Percentiles rank a stretch among this genome's conserved stretches.
Evolutionary conservation across 2,888 invertebrate species (phyloP).

Genomic region (Agrochola circellaris): DNA sequence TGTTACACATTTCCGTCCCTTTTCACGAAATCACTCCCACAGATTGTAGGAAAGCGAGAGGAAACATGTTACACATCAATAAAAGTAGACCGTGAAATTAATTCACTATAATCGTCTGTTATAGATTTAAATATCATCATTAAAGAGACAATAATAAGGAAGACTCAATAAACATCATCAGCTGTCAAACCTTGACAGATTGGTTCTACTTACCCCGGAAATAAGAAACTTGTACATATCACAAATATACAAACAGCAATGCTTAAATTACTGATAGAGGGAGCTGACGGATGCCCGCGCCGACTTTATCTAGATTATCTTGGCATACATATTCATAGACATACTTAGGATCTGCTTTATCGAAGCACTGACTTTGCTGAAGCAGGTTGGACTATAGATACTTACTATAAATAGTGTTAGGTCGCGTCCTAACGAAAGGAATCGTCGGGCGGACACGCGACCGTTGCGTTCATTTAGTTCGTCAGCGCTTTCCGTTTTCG

Average conservation of each 20-base stretch:
- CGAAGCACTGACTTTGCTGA: neutral
- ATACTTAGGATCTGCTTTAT: constrained; percentile 33
- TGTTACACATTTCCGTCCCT: too few species aligned
- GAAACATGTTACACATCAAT: too few species aligned
- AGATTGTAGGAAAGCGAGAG: too few species aligned
- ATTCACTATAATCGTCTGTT: neutral
- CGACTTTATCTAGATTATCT: constrained; percentile 49
- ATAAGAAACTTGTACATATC: constrained; percentile 24
- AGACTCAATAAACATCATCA: neutral
- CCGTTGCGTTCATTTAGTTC: too few species aligned
- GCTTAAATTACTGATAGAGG: constrained; percentile 41
- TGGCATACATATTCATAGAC: constrained; percentile 53
- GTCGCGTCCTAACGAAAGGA: too few species aligned
- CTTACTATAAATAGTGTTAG: neutral
- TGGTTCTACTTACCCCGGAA: neutral
- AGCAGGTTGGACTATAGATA: neutral
- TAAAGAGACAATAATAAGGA: neutral
- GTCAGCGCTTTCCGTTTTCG: too few species aligned
- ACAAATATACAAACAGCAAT: constrained; percentile 38
- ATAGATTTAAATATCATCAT: too few species aligned
- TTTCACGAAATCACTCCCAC: too few species aligned
- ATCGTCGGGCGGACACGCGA: neutral
- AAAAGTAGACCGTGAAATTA: neutral
- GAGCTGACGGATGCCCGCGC: constrained; percentile 37
- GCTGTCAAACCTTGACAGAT: constrained; percentile 16